Percentiles rank a stretch among this genome's conserved stretches.
phyloP scores from a whole-genome alignment of 2,797 vertebrate species.

The Mycteria americana region DNA sequence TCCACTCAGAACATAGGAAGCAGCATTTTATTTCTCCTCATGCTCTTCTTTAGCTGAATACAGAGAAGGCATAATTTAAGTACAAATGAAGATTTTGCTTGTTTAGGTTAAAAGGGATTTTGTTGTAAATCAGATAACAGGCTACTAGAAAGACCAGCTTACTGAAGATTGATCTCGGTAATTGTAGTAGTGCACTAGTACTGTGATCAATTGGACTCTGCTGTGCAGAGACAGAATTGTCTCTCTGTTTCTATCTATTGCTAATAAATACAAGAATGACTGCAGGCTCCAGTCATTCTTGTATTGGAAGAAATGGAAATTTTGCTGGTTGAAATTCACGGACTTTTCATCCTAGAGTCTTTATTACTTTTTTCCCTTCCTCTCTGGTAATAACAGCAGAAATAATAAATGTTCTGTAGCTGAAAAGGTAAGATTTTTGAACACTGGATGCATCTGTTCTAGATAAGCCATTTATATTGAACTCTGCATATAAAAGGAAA shows the following conservation, averaged over 20 bases:
- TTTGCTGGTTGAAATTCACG: not conserved
- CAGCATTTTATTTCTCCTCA: not conserved
- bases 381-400: not conserved
- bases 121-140: not conserved
- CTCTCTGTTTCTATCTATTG: not conserved
- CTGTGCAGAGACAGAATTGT: not conserved
- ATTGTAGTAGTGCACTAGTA: not conserved
- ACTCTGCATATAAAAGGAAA: not conserved
- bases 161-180: not conserved
- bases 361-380: not conserved
- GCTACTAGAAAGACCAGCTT: not conserved
- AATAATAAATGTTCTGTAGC: not conserved
- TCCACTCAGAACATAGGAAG: not conserved
- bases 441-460: not conserved
- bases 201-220: not conserved
- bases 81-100: not conserved
- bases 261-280: not conserved
- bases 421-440: not conserved
- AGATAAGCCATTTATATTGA: not conserved
- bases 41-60: not conserved
- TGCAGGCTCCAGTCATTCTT: not conserved
- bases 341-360: not conserved
- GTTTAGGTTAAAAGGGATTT: not conserved
- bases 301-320: conserved; percentile 28
- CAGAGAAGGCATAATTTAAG: not conserved